phyloP scores from a whole-genome alignment of 2,888 invertebrate genomes.

The Conus canariensis region DNA sequence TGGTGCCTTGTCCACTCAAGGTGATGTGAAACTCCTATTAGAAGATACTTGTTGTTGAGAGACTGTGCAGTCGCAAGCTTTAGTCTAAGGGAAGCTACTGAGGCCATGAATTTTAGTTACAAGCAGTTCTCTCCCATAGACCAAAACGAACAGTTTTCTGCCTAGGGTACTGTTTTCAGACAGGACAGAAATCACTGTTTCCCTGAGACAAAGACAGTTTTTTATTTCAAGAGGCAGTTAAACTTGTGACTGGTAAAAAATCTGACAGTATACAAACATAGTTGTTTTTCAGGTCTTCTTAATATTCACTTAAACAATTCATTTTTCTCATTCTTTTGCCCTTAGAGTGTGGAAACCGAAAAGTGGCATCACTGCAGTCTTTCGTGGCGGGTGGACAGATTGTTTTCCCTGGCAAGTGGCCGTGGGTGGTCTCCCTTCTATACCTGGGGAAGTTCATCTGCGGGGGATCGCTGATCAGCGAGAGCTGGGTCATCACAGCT shows the following conservation, averaged over 20 bases:
- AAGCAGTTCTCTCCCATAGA: too few relatives aligned
- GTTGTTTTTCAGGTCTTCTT: neutral
- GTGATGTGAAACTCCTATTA: too few relatives aligned
- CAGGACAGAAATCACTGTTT: too few relatives aligned
- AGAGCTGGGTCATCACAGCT: constrained; percentile 67
- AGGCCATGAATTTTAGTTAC: too few relatives aligned
- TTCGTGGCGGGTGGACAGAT: constrained; percentile 67
- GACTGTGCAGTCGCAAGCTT: too few relatives aligned
- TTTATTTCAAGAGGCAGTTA: too few relatives aligned
- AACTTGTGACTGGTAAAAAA: neutral
- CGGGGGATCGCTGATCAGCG: constrained; percentile 62
- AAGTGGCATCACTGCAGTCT: constrained; percentile 54
- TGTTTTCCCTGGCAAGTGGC: constrained; percentile 67
- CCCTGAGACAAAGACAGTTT: too few relatives aligned
- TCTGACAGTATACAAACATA: neutral
- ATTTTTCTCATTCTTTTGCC: constrained; percentile 10
- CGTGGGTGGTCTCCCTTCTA: constrained; percentile 69
- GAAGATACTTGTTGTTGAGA: too few relatives aligned
- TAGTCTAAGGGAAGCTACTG: too few relatives aligned
- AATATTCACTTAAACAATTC: neutral
- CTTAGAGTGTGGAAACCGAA: constrained; percentile 65
- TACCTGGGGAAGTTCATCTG: constrained; percentile 63
- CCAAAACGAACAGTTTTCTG: too few relatives aligned
- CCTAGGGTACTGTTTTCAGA: too few relatives aligned
- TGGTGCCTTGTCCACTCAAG: too few relatives aligned